Evolutionary conservation across 2,888 invertebrate genomes (phyloP), one percentile per base, ranked within the genome.

Genomic region (Drosophila barbarae): DNA sequence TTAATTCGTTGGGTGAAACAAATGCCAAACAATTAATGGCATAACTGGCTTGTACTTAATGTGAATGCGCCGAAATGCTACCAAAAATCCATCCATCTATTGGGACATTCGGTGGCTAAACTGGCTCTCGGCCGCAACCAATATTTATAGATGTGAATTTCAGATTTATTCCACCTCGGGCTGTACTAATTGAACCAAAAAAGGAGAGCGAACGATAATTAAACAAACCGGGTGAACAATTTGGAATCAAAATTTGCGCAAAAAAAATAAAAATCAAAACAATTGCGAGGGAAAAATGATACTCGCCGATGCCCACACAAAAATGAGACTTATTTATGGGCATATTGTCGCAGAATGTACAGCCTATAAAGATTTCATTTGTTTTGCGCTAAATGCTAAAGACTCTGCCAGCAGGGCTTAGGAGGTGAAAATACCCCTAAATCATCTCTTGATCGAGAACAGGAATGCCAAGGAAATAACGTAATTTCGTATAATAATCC

Each of bases 61-160:
- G 76, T 71, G 68, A 68, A 72, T 54, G 65, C 69, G 35, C 60
- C 50, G 53, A 60, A 58, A 9, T 72, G 73, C 69, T 83, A 73
- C 73, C 65, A 67, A 34, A 74, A 77, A 75, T 39, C 73, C 65
- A 83, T 84, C 71, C 71, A 84, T 79, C 84, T 81, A 73, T 71
- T 35, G 35, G 36, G 47, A 41, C 64, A 44, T 71, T 59, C 72
- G 59, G 65, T 65, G 61, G 63, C 69, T 46, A 61, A 69, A 53
- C 70, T 61, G 70, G 70, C 70, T 44, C 28, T 12, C 56, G 41
- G 26, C 30, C 5, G 34, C 4, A 18, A 42, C 38, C 34, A 53
- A 70, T 61, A 69, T 69, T 69, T 69, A 69, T 69, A 53, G 71
- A 12, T 35, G 18, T 63, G 30, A 39, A 32, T 35, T n/a, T 57